phyloP scores from a whole-genome alignment of 2,888 invertebrate genomes.

The Thumatha senex region DNA sequence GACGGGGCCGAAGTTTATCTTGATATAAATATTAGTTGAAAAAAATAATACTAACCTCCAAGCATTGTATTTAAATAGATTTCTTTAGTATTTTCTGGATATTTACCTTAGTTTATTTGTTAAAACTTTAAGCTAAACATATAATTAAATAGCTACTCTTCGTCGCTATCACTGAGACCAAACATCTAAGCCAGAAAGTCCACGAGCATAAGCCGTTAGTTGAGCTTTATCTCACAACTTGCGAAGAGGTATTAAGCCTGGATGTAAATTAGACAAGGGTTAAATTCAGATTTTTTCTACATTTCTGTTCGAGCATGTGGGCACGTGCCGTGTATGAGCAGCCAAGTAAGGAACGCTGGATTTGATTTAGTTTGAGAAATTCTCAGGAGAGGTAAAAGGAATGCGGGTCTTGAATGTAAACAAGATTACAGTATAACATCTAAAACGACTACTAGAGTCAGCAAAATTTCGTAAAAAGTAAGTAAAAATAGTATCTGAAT shows the following conservation, averaged over 20 bases:
- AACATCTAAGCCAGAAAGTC: slow-evolving; percentile 42
- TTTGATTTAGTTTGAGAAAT: slow-evolving; percentile 1
- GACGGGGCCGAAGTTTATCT: too few species aligned
- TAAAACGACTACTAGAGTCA: too few species aligned
- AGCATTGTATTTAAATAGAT: too few species aligned
- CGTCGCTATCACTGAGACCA: slow-evolving; percentile 24
- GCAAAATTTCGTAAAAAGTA: not conserved
- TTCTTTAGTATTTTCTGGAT: too few species aligned
- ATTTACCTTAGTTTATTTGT: too few species aligned
- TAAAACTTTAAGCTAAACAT: too few species aligned
- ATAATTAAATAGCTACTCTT: too few species aligned
- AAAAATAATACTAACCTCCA: too few species aligned
- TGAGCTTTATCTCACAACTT: slow-evolving; percentile 46
- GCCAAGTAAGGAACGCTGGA: not conserved
- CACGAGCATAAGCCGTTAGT: slow-evolving; percentile 48
- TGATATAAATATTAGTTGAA: too few species aligned
- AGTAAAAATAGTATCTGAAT: too few species aligned
- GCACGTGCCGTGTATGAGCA: slow-evolving; percentile 5
- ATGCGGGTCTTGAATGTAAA: slow-evolving; percentile 6
- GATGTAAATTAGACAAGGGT: slow-evolving; percentile 51
- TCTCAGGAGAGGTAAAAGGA: not conserved
- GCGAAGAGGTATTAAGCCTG: slow-evolving; percentile 48
- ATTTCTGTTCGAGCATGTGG: slow-evolving; percentile 2
- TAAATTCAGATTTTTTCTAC: slow-evolving; percentile 22
- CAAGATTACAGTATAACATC: not conserved